These are phyloP conservation scores for Plutomurus gul DNA, from an alignment of 1,140 invertebrate genomes.

Conservation along the genomic window DNA sequence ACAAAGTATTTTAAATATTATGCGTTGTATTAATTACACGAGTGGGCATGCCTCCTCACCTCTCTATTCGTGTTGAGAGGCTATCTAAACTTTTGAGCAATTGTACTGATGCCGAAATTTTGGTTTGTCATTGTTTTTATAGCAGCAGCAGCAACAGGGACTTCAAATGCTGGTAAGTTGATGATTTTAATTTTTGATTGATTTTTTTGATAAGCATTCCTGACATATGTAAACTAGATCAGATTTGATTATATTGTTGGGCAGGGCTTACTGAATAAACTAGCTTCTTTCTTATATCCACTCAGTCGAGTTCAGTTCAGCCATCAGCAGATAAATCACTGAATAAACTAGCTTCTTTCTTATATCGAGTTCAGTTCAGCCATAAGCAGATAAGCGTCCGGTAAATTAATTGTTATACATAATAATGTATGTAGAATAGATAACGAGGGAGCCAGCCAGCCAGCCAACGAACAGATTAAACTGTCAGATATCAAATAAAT, in stretches of 20 bases:
- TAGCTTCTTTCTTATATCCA: background rate
- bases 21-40: background rate
- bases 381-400: background rate
- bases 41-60: too few species aligned
- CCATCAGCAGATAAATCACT: background rate
- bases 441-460: too few species aligned
- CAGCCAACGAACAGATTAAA: too few species aligned
- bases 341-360: too few species aligned
- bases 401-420: too few species aligned
- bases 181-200: conserved; percentile 17
- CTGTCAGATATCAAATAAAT: too few species aligned
- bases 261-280: too few species aligned
- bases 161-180: conserved; percentile 56
- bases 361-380: background rate
- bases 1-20: too few species aligned
- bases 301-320: background rate
- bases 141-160: conserved; percentile 56
- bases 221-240: background rate
- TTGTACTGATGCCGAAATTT: conserved; percentile 6
- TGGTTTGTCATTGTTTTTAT: conserved; percentile 45
- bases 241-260: background rate
- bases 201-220: conserved; percentile 30
- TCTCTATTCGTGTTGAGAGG: background rate
- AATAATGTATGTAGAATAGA: too few species aligned
- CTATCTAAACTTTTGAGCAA: too few species aligned